Base-by-base conservation (phyloP, 2,888 invertebrate species). In the Caenorhabditis angaria region DNA sequence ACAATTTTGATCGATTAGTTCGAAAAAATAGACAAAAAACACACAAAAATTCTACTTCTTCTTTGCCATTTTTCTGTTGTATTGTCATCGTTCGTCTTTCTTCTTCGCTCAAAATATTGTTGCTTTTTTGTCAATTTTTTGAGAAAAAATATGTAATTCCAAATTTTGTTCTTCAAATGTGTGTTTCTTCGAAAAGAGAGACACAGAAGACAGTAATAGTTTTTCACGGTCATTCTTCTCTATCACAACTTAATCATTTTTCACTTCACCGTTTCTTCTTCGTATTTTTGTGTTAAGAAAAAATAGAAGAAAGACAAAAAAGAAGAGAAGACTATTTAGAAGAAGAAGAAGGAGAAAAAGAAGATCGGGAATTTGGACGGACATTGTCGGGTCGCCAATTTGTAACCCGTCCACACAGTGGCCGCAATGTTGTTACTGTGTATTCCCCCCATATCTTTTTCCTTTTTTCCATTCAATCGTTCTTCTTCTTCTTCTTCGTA, bases 201-300 rank as follows among this genome's bases (percentile, higher is more conserved):
- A 41, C 10, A 14, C 10, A 41, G 32, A 32, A 41, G 18, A 41
- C 41, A 41, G 41, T 41, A 41, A 67, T 63, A 63, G 63, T 61
- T 61, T 70, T 70, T 70, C 69, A 70, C 65, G 69, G 69, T 70
- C 69, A 70, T 70, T 58, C 53, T 51, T 65, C 70, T 70, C 65
- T 65, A 70, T 70, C 70, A 65, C 60, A 70, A 70, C 65, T 65
- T 70, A 65, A 70, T 70, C 70, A 70, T 70, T 41, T n/a, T n/a
- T n/a, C n/a, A n/a, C 65, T 24, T 35, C 57, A 41, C 32, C 61
- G 53, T 35, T 53, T 54, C 67, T 28, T 58, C 48, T 67, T 51
- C 57, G 69, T 64, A 64, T 61, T 64, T n/a, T 61, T 70, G 60
- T 70, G 69, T 70, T 64, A 48, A 56, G 61, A 53, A 22, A 25